Evolutionary conservation across 2,888 invertebrate species (phyloP), one percentile per base, ranked within the genome.

Genomic region (Zaprionus obscuricornis): DNA sequence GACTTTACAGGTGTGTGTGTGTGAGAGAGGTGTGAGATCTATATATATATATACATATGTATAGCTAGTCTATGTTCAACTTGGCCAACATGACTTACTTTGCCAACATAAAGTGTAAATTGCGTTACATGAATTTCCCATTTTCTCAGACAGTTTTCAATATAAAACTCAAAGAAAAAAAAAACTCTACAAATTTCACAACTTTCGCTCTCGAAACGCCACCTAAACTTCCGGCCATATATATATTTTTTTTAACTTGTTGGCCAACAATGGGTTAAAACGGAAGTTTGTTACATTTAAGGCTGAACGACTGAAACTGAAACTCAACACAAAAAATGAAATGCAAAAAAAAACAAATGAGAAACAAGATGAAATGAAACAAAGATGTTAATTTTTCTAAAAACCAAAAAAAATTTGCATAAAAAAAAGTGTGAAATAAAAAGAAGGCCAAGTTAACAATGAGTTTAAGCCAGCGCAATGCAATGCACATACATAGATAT

Each of bases 381-480:
- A 63, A 59, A 74, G 64, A 71, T 65, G 84, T 81, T 85, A 84
- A 82, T 82, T 85, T 66, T 74, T 50, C n/a, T n/a, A n/a, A n/a
- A n/a, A n/a, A n/a, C n/a, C n/a, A n/a, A n/a, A n/a, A 58, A 59
- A 77, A 63, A 84, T 83, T 81, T 74, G 68, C 78, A 68, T 64
- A 66, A 47, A 43, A 64, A 34, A 57, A 54, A 58, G 66, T 74
- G 75, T 59, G 79, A 63, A 56, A 40, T 49, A 20, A 14, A 17
- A 58, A 58, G 24, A 20, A 39, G n/a, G n/a, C n/a, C n/a, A n/a
- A n/a, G 10, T n/a, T 8, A 22, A 3, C 27, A 27, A 27, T 3
- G n/a, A n/a, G n/a, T 6, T 8, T n/a, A 6, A n/a, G 3, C n/a
- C n/a, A 39, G 24, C 11, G 14, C 39, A 42, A 14, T 20, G 36